Evolutionary conservation across 1,140 invertebrate species (phyloP).

Genomic region (Notospermus geniculatus): DNA sequence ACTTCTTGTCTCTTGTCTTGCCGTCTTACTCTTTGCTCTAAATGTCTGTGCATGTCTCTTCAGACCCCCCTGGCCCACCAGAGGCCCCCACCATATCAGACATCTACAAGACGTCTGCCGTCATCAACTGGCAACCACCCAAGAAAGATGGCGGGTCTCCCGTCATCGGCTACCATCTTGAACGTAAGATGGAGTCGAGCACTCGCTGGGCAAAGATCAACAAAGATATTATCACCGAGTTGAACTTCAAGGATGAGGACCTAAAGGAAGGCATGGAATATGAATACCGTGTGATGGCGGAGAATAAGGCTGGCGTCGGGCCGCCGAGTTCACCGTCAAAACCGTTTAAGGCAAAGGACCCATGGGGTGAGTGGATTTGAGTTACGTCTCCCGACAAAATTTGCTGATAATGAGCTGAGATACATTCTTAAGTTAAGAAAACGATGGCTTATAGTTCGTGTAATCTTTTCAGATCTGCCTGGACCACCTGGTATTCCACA

Average conservation of each 20-base stretch:
- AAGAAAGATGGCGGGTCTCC: conserved; percentile 82
- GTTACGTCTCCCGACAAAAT: no score
- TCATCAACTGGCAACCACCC: conserved; percentile 71
- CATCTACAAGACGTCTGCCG: conserved; percentile 64
- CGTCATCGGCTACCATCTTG: conserved; percentile 83
- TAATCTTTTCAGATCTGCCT: conserved; percentile 53
- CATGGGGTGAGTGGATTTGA: conserved; percentile 87
- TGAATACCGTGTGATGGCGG: conserved; percentile 91
- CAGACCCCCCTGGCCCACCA: conserved; percentile 81
- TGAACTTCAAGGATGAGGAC: conserved; percentile 78
- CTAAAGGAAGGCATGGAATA: conserved; percentile 86
- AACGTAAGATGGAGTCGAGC: conserved; percentile 14
- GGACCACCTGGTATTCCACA: conserved; percentile 77
- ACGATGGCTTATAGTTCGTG: conserved; percentile 63
- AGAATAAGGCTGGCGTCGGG: conserved; percentile 90
- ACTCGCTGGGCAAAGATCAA: conserved; percentile 88
- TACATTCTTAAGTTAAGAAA: no score
- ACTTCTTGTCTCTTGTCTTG: no score
- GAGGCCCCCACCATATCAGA: conserved; percentile 90
- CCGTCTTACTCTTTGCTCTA: no score
- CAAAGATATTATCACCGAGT: conserved; percentile 73
- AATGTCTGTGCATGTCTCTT: no score
- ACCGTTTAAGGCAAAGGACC: conserved; percentile 85
- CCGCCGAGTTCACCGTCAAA: conserved; percentile 89
- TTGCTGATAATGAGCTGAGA: no score